A percentile compares a stretch with the other conserved stretches of the same genome.
Conservation (phyloP, 1,140 invertebrate species). For the Scylla paramamosain region DNA sequence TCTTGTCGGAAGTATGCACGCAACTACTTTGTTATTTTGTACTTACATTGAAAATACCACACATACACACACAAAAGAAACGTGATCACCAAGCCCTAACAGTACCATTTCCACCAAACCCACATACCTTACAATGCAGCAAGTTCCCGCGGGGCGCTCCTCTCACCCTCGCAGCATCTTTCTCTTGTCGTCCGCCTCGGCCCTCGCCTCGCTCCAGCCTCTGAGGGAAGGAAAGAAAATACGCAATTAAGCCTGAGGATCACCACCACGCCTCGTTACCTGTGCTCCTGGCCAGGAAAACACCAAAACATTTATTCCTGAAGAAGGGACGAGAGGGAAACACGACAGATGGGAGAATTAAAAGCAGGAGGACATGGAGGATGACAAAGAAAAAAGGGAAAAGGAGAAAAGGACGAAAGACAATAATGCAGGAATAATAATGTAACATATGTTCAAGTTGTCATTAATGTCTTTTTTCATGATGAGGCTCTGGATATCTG, state of each 20-base stretch:
- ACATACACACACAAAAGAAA: no score
- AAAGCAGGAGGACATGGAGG: background rate
- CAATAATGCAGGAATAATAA: no score
- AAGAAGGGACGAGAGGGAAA: slow-evolving; percentile 11
- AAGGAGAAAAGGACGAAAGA: background rate
- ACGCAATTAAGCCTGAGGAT: background rate
- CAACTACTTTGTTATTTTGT: no score
- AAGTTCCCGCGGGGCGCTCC: background rate
- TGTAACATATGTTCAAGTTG: no score
- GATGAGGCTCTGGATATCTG: no score
- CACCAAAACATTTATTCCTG: no score
- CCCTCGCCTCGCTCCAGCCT: background rate
- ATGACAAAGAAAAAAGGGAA: background rate
- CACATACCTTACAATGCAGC: background rate
- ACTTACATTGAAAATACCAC: no score
- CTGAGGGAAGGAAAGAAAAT: background rate
- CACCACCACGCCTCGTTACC: background rate
- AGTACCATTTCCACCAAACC: background rate
- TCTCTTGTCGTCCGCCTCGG: background rate
- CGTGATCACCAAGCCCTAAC: no score
- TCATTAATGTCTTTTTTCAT: no score
- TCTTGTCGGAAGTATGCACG: no score
- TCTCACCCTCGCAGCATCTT: background rate
- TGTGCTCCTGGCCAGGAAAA: background rate
- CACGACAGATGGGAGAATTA: background rate